Conservation (phyloP, 2,797 vertebrate species). For the Sarcophilus harrisii region DNA sequence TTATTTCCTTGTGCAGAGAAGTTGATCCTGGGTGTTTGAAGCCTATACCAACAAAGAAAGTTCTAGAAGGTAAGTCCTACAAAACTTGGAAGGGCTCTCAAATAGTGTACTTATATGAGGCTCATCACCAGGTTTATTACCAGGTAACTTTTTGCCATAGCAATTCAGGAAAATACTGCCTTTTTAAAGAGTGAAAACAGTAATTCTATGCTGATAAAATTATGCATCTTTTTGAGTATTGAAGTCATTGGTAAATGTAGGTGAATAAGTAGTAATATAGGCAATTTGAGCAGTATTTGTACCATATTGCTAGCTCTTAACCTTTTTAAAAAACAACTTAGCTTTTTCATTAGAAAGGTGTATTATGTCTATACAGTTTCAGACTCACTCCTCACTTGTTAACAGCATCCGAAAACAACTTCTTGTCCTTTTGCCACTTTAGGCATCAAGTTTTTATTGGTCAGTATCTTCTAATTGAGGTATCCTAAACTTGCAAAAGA, state of each 20-base stretch:
- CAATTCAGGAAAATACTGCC: neutral
- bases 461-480: neutral
- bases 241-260: neutral
- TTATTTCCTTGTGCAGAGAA: neutral
- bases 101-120: neutral
- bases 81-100: neutral
- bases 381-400: neutral
- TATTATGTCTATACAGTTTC: neutral
- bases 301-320: neutral
- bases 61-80: neutral
- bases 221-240: neutral
- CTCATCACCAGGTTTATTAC: neutral
- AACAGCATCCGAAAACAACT: neutral
- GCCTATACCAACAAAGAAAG: neutral
- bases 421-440: neutral
- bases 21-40: neutral
- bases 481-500: neutral
- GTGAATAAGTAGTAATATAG: neutral
- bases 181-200: too few species aligned
- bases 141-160: neutral
- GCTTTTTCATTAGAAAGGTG: neutral
- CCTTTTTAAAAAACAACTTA: neutral
- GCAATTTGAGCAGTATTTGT: neutral
- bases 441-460: neutral
- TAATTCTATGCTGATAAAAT: neutral